phyloP scores from a whole-genome alignment of 1,140 invertebrate genomes.

The Planococcus citri region DNA sequence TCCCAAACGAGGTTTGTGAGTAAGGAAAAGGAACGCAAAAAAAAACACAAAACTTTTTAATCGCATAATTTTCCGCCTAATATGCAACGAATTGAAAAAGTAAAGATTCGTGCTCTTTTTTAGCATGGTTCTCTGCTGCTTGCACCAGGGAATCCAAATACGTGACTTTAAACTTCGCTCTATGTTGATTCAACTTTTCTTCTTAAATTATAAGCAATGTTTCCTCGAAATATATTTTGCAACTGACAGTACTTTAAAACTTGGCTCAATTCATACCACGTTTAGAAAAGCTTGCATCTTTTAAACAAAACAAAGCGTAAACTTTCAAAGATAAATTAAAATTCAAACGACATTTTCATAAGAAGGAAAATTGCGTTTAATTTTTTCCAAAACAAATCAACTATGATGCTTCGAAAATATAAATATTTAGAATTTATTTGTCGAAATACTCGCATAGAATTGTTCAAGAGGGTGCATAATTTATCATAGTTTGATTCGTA shows the following conservation, averaged over 20 bases:
- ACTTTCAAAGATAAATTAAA: not conserved
- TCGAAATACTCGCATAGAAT: too few relatives aligned
- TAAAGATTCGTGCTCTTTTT: conserved; percentile 10
- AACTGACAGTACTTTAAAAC: conserved; percentile 17
- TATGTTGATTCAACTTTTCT: conserved; percentile 18
- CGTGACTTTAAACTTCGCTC: conserved; percentile 12
- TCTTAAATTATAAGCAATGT: conserved; percentile 16
- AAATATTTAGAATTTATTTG: too few relatives aligned
- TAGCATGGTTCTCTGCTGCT: not conserved
- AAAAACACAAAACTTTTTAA: conserved; percentile 8
- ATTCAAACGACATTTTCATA: conserved; percentile 3
- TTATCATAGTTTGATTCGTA: too few relatives aligned
- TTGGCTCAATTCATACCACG: conserved; percentile 18
- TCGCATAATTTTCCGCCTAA: conserved; percentile 19
- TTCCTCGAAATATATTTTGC: conserved; percentile 17
- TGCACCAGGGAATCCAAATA: not conserved
- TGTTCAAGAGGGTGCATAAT: too few relatives aligned
- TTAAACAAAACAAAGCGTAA: conserved; percentile 3
- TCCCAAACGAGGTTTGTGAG: not conserved
- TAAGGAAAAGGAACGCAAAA: too few relatives aligned
- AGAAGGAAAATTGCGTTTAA: not conserved
- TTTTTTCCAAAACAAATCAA: conserved; percentile 4
- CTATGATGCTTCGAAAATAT: not conserved
- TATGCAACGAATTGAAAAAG: conserved; percentile 19
- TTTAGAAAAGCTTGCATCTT: conserved; percentile 9